These are phyloP conservation scores for Prunella fulvescens DNA, from an alignment of 2,113 vertebrate genomes.

Conservation along the genomic window DNA sequence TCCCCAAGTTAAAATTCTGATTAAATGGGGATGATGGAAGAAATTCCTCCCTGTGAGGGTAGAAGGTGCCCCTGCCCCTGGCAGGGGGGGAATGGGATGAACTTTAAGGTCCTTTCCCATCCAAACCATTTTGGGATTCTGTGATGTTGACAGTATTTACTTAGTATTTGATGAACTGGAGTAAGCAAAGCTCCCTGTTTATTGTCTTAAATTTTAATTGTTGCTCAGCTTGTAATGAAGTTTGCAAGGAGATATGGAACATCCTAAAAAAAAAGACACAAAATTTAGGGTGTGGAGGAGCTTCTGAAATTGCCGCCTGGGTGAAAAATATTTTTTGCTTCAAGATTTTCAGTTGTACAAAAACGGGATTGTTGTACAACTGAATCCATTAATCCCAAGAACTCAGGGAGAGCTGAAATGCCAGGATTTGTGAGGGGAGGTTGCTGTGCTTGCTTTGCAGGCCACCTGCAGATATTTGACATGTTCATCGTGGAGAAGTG, in stretches of 20 bases:
- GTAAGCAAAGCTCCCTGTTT: not conserved
- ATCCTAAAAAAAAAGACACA: not conserved
- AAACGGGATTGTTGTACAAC: not conserved
- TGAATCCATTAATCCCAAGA: not conserved
- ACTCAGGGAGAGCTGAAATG: not conserved
- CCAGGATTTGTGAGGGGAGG: not conserved
- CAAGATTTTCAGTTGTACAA: not conserved
- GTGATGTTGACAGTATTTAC: not conserved
- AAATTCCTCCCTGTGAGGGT: not conserved
- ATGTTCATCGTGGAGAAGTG: constrained; percentile 97
- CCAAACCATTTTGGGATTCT: not conserved
- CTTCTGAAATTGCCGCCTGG: rapidly evolving
- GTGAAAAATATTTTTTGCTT: rapidly evolving
- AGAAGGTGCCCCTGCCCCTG: too few relatives aligned
- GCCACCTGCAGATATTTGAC: constrained; percentile 92
- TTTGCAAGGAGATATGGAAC: not conserved
- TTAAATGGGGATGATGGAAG: not conserved
- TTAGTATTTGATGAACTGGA: not conserved
- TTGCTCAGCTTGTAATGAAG: not conserved
- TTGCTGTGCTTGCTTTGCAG: constrained; percentile 68
- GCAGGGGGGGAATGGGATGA: not conserved
- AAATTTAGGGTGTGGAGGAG: not conserved
- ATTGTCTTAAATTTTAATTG: not conserved
- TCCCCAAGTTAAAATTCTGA: not conserved
- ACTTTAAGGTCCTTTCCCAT: not conserved